Base-by-base conservation (phyloP, 2,888 invertebrate genomes). In the Melanostoma mellinum region DNA sequence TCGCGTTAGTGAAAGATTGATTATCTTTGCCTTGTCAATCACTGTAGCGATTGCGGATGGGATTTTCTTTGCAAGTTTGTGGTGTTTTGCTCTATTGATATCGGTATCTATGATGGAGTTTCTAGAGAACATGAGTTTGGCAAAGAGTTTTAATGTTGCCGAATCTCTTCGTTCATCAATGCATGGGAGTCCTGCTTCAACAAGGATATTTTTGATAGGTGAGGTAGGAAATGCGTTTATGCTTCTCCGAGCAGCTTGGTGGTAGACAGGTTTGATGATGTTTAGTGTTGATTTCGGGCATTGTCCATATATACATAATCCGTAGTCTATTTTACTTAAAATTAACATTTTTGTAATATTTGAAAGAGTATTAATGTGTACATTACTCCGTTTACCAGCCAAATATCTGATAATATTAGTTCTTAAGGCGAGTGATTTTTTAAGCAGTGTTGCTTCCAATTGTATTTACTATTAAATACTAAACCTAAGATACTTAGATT, bases 91-190 rank as follows among this genome's bases (percentile, higher is more conserved):
- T 42, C 33, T 69, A 36, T 58, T 58, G 2, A 46, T 33, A 38
- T 69, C 69, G 5, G 38, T 9, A 6, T 69, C 56, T 8, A 56
- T 56, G n/a, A 69, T 38, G 5, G 48, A 69, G 32, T 69, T 69
- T 48, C 32, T 48, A 38, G 58, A 56, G 38, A 58, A 69, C 3
- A 69, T 20, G n/a, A 69, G 56, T 20, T 69, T 58, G 4, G 53
- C 35, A 38, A 32, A 48, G 20, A 32, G 33, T 4, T 58, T 58
- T 38, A 68, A 6, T 30, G 56, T 48, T 4, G 36, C 9, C 5
- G 9, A 38, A 40, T 36, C 56, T 30, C 56, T 46, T 42, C 56
- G 36, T 56, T 56, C 56, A 32, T 68, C 48, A 10, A 55, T 46
- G 55, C 36, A 35, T 10, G 46, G 46, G 4, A 68, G 36, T 36